Conservation (phyloP, 2,797 vertebrate genomes). For the Crocodylus rhombifer region DNA sequence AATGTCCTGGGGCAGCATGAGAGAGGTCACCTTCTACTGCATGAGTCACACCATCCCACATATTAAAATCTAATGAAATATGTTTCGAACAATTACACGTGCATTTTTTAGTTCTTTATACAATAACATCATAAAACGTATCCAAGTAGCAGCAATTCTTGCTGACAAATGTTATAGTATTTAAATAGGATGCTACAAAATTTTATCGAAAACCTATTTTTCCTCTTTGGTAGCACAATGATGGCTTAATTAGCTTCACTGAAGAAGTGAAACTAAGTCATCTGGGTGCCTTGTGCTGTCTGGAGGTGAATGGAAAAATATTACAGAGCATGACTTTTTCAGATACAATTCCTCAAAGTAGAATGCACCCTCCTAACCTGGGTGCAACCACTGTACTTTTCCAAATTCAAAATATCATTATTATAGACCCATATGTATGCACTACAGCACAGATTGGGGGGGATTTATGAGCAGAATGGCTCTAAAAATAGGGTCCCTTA, state of each 20-base stretch:
- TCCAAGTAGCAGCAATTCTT: constrained; percentile 4
- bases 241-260: constrained; percentile 40
- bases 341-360: neutral
- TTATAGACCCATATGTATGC: neutral
- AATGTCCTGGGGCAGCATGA: constrained; percentile 52
- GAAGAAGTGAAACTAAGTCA: constrained; percentile 32
- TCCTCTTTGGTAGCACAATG: constrained; percentile 38
- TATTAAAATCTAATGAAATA: constrained; percentile 71
- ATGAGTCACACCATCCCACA: constrained; percentile 14
- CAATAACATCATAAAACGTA: constrained; percentile 21
- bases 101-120: constrained; percentile 51
- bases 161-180: constrained; percentile 27
- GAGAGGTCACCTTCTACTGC: constrained; percentile 39
- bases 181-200: constrained; percentile 49
- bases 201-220: constrained; percentile 44
- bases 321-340: constrained; percentile 33
- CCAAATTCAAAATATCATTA: no score
- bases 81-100: constrained; percentile 53
- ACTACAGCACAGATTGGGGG: neutral
- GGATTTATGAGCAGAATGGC: neutral
- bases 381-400: neutral
- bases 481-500: neutral
- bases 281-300: constrained; percentile 3
- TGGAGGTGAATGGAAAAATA: constrained; percentile 28
- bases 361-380: neutral